These are phyloP conservation scores for Aplysia californica DNA, from an alignment of 1,140 invertebrate genomes.

Conservation along the genomic window DNA sequence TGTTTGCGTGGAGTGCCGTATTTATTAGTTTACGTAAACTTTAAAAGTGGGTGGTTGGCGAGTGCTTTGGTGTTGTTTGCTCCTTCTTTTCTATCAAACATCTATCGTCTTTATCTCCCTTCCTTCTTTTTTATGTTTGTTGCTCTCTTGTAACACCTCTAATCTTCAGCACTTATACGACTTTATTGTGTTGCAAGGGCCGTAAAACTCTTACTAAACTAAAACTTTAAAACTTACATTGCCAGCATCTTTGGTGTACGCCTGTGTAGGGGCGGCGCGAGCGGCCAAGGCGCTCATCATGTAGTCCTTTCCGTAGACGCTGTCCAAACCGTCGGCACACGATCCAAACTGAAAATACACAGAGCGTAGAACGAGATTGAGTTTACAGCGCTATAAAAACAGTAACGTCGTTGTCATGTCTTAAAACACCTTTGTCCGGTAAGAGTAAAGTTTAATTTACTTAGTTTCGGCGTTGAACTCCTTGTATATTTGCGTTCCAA, in stretches of 20 bases:
- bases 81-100: too few species aligned
- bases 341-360: constrained; percentile 50
- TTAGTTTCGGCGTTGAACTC: too few species aligned
- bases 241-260: constrained; percentile 41
- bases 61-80: not conserved
- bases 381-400: too few species aligned
- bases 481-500: too few species aligned
- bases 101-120: too few species aligned
- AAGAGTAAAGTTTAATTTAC: too few species aligned
- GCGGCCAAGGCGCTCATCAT: constrained; percentile 36
- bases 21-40: too few species aligned
- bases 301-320: constrained; percentile 52
- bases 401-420: too few species aligned
- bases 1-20: too few species aligned
- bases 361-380: too few species aligned
- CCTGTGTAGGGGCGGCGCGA: constrained; percentile 35
- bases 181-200: not conserved
- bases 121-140: too few species aligned
- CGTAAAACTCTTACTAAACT: not conserved
- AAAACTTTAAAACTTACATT: constrained; percentile 31
- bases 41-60: not conserved
- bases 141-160: not conserved
- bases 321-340: constrained; percentile 37
- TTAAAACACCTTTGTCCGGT: too few species aligned
- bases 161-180: not conserved